Base-by-base conservation (phyloP, 2,113 vertebrate genomes). In the Terrapene triunguis region DNA sequence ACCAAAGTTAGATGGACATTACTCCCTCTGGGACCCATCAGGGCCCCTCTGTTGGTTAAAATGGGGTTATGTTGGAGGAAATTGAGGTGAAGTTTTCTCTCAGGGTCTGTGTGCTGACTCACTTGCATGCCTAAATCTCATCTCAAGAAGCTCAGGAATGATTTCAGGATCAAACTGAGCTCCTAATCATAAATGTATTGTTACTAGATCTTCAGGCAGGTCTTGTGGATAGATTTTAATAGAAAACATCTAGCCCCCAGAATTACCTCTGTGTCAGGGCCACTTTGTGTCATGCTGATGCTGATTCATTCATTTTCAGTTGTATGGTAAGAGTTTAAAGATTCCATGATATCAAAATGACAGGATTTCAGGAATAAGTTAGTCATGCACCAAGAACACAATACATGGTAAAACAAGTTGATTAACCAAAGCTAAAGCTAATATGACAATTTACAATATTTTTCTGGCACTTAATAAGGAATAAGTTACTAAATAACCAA, bases 401-500 rank as follows among this genome's bases (percentile, higher is more conserved):
- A 22, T 35, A 21, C 55, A 6, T 0, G 1, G 44, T 69, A 59
- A 76, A 38, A 44, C 8, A 54, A 25, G 4, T 44, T 35, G 47
- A 11, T 54, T 85, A 85, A 69, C 55, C 4, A 8, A 38, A 79
- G 25, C 14, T 51, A 62, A 86, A 74, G 88, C n/a, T 4, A 82
- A 3, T 2, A 62, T n/a, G 24, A 1, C 17, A 53, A 19, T 69
- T 91, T 25, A 24, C 22, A 12, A 0, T 8, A 27, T 44, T 74
- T 42, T 53, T 59, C 55, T 85, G 53, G 54, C 42, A 19, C 21
- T 27, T 76, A 21, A n/a, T 80, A 22, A 12, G 82, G 42, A 29
- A 11, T 8, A 76, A 65, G 38, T 74, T 65, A 6, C 51, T 53
- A 24, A 79, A 54, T 65, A 32, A 17, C 19, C 4, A 50, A 44